Evolutionary conservation across 2,888 invertebrate genomes (phyloP).

Genomic region (Thyatira batis): DNA sequence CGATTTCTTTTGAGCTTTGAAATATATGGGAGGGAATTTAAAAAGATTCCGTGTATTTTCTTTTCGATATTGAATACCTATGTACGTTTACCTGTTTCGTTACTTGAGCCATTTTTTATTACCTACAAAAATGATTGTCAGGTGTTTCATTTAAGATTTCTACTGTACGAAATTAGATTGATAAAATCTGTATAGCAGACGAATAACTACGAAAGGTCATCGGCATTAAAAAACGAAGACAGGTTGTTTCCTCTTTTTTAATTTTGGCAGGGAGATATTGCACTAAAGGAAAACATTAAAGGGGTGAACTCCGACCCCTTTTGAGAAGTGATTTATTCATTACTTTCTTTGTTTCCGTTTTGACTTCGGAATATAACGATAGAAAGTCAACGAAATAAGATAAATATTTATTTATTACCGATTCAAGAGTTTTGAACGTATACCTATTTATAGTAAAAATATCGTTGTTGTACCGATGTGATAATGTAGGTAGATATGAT

Average conservation of each 20-base stretch:
- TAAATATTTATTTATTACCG: background rate
- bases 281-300: slow-evolving; percentile 77
- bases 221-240: slow-evolving; percentile 62
- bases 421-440: background rate
- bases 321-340: slow-evolving; percentile 78
- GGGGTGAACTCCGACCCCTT: slow-evolving; percentile 72
- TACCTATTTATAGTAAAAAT: background rate
- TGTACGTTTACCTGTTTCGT: slow-evolving; percentile 11
- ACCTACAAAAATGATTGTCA: background rate
- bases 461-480: too few species aligned
- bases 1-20: slow-evolving; percentile 83
- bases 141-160: background rate
- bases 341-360: slow-evolving; percentile 78
- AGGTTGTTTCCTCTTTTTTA: slow-evolving; percentile 74
- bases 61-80: slow-evolving; percentile 45
- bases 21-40: slow-evolving; percentile 78
- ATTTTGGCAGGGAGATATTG: slow-evolving; percentile 78
- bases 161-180: background rate
- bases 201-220: slow-evolving; percentile 50
- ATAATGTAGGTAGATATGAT: too few species aligned
- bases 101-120: too few species aligned
- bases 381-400: slow-evolving; percentile 3
- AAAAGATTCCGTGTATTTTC: slow-evolving; percentile 68
- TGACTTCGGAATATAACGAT: slow-evolving; percentile 63
- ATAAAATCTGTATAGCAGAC: background rate